These are phyloP conservation scores for Gadus macrocephalus DNA, from an alignment of 2,113 vertebrate genomes.

Conservation along the genomic window DNA sequence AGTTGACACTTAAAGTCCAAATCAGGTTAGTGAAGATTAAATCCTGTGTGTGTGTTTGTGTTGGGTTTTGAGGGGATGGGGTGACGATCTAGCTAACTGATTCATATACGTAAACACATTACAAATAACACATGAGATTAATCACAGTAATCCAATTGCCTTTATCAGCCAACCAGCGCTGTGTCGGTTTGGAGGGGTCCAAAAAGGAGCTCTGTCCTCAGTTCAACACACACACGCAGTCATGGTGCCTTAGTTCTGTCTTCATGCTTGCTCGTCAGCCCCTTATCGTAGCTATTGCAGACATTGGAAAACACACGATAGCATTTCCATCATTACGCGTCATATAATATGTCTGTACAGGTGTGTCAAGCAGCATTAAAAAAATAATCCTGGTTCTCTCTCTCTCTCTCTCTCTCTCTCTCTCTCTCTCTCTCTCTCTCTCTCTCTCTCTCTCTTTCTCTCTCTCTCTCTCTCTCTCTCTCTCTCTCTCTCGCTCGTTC, in stretches of 20 bases:
- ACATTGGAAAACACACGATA: too few species aligned
- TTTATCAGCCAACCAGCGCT: constrained; percentile 57
- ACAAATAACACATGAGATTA: constrained; percentile 58
- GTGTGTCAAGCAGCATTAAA: background rate
- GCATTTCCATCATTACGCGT: too few species aligned
- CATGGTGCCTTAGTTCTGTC: too few species aligned
- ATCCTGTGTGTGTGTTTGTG: constrained; percentile 3
- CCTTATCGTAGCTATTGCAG: too few species aligned
- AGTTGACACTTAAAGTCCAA: too few species aligned
- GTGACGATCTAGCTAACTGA: constrained; percentile 33
- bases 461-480: too few species aligned
- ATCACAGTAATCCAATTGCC: constrained; percentile 68
- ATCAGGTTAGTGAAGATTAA: background rate
- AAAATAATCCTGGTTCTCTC: background rate
- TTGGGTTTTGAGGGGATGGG: background rate
- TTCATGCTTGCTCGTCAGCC: too few species aligned
- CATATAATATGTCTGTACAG: background rate
- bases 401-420: constrained; percentile 11
- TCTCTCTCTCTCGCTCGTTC: too few species aligned
- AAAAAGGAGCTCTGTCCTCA: too few species aligned
- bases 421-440: constrained; percentile 32
- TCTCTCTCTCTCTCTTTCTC: constrained; percentile 17
- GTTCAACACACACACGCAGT: constrained; percentile 27
- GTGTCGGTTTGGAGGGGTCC: constrained; percentile 18
- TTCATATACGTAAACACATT: constrained; percentile 57